phyloP scores from a whole-genome alignment of 2,888 invertebrate species.

The Lasius fuliginosus region DNA sequence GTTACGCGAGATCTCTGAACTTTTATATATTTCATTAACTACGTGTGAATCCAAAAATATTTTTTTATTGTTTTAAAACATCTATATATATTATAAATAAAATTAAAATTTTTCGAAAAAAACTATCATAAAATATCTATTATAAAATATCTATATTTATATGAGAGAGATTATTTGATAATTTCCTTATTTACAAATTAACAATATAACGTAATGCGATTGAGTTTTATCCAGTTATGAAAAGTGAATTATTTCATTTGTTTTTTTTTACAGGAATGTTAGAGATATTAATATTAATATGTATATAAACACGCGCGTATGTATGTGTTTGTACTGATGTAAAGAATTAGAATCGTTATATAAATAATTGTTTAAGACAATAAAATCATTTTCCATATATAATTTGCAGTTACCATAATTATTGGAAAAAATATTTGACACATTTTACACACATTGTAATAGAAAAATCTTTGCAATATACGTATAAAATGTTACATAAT shows the following conservation, averaged over 20 bases:
- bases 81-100: constrained; percentile 9
- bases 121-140: not conserved
- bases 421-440: constrained; percentile 33
- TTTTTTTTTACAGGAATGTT: constrained; percentile 6
- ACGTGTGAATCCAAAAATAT: not conserved
- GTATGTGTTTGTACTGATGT: constrained; percentile 11
- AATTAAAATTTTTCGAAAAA: not conserved
- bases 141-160: not conserved
- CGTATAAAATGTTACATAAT: constrained; percentile 55
- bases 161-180: not conserved
- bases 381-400: constrained; percentile 59
- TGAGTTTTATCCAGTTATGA: not conserved
- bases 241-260: constrained; percentile 5
- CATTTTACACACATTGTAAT: constrained; percentile 40
- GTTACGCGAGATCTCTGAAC: not conserved
- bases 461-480: constrained; percentile 41
- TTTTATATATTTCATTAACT: constrained; percentile 8
- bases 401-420: constrained; percentile 52
- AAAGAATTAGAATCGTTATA: constrained; percentile 25
- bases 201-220: not conserved
- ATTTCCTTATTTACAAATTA: not conserved
- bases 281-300: not conserved
- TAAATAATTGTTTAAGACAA: constrained; percentile 65
- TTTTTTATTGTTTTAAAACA: not conserved
- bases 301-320: constrained; percentile 2